Percentiles rank a stretch among this genome's conserved stretches.
Evolutionary conservation across 2,888 invertebrate species (phyloP).

Genomic region (Liodrosophila aerea): DNA sequence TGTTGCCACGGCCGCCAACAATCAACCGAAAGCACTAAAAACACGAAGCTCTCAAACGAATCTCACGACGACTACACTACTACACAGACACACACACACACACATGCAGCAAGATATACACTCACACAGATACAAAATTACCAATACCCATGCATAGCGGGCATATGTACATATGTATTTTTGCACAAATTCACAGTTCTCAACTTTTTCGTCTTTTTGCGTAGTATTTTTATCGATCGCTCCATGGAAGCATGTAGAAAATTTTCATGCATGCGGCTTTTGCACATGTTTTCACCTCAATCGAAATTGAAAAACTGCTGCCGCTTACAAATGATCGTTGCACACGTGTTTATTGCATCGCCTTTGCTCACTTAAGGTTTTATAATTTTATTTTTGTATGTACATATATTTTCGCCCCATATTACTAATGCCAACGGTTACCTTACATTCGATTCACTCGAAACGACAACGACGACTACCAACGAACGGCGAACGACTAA

Average conservation of each 20-base stretch:
- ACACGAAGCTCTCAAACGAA: slow-evolving; percentile 75
- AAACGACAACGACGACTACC: slow-evolving; percentile 82
- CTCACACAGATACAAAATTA: slow-evolving; percentile 41
- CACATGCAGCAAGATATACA: slow-evolving; percentile 2
- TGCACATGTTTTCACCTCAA: slow-evolving; percentile 33
- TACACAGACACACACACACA: slow-evolving; percentile 35
- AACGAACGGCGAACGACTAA: slow-evolving; percentile 80
- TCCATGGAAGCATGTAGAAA: slow-evolving; percentile 50
- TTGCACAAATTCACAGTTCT: slow-evolving; percentile 72
- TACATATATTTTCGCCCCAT: slow-evolving; percentile 57
- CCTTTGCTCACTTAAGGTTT: slow-evolving; percentile 37
- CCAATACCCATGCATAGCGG: slow-evolving; percentile 49
- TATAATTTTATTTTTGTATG: slow-evolving; percentile 33
- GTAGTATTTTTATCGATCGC: slow-evolving; percentile 81
- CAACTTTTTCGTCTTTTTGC: slow-evolving; percentile 77
- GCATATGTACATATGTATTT: slow-evolving; percentile 55
- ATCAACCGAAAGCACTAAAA: slow-evolving; percentile 64
- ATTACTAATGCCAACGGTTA: slow-evolving; percentile 70
- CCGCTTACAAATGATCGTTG: slow-evolving; percentile 20
- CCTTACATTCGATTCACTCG: slow-evolving; percentile 82
- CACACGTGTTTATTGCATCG: slow-evolving; percentile 58
- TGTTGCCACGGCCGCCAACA: slow-evolving; percentile 73
- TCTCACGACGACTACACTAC: slow-evolving; percentile 40
- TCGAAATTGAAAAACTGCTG: slow-evolving; percentile 7
- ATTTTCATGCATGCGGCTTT: slow-evolving; percentile 49